Conservation (phyloP, 1,140 invertebrate species). For the Drosophila pectinifera region DNA sequence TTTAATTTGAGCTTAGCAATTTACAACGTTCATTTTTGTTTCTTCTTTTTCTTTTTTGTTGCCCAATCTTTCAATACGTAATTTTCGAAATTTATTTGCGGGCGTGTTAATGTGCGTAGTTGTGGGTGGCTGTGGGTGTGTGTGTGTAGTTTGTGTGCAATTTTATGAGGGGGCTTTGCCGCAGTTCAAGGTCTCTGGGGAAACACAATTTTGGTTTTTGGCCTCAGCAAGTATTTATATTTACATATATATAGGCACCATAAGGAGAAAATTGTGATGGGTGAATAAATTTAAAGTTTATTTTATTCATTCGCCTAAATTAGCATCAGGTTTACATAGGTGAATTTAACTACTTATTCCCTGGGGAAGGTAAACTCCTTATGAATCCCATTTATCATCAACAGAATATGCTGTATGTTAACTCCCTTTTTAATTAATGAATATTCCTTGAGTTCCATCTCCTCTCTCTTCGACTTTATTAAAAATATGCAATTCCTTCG, state of each 20-base stretch:
- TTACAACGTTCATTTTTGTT: constrained; percentile 61
- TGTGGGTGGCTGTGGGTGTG: background rate
- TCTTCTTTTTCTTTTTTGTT: constrained; percentile 2
- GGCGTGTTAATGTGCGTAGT: constrained; percentile 32
- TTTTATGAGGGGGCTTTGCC: background rate
- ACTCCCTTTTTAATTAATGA: background rate
- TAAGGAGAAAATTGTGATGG: background rate
- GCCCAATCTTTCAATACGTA: constrained; percentile 33
- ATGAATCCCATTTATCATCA: no score
- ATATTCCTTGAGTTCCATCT: background rate
- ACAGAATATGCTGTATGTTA: no score
- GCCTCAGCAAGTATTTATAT: constrained; percentile 22
- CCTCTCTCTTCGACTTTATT: no score
- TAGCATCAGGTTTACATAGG: no score
- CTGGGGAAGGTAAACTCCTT: no score
- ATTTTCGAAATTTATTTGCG: constrained; percentile 34
- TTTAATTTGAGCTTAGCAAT: constrained; percentile 67
- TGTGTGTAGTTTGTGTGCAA: background rate
- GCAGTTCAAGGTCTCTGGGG: constrained; percentile 23
- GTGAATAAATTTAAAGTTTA: constrained; percentile 5
- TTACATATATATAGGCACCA: constrained; percentile 15
- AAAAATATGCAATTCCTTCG: constrained; percentile 9
- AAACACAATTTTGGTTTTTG: constrained; percentile 15
- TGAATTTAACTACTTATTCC: no score
- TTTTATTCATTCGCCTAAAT: background rate